Evolutionary conservation across 2,888 invertebrate species (phyloP).

Genomic region (Bimastos eiseni): DNA sequence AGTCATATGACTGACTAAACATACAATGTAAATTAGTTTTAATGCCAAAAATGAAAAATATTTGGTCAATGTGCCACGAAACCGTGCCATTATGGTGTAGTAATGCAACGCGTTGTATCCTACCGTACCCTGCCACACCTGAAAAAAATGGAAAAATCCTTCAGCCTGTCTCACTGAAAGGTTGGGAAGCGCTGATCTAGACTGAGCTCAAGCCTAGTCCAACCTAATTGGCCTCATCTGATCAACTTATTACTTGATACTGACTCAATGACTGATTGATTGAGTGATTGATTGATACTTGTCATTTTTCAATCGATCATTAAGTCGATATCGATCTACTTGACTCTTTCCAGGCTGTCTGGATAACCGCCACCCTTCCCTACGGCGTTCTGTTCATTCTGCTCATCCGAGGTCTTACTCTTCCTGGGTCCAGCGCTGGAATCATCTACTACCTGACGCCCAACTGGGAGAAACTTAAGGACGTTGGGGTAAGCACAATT

Average conservation of each 20-base stretch:
- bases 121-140: no score
- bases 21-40: no score
- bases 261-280: not conserved
- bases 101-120: no score
- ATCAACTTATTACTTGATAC: no score
- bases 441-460: slow-evolving; percentile 86
- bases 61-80: no score
- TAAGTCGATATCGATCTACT: not conserved
- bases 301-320: not conserved
- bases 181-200: no score
- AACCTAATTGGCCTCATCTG: not conserved
- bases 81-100: no score
- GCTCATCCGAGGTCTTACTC: slow-evolving; percentile 77
- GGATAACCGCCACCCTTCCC: slow-evolving; percentile 91
- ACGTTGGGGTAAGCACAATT: not conserved
- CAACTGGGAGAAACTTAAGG: slow-evolving; percentile 75
- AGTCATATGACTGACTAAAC: no score
- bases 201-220: no score
- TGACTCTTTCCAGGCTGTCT: slow-evolving; percentile 73
- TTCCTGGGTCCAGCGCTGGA: slow-evolving; percentile 83
- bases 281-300: not conserved
- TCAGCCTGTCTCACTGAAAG: no score
- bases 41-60: no score
- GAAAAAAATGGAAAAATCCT: no score
- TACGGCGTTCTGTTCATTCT: slow-evolving; percentile 86